These are phyloP conservation scores for Criorhina ranunculi DNA, from an alignment of 2,888 invertebrate species.

Conservation along the genomic window DNA sequence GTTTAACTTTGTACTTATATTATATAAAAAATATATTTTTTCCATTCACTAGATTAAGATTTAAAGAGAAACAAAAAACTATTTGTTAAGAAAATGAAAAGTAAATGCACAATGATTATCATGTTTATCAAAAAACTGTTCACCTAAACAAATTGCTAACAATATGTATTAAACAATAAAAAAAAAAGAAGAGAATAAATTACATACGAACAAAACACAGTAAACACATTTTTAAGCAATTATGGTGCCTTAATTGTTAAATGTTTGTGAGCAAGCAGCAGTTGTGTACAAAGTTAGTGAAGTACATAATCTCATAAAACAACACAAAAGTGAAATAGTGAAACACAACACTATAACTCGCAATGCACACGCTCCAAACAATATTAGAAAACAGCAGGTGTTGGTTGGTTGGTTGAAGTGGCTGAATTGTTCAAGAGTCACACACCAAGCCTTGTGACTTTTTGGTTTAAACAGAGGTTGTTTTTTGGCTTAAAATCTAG, in stretches of 20 bases:
- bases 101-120: slow-evolving; percentile 58
- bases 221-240: slow-evolving; percentile 39
- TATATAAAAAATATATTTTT: slow-evolving; percentile 36
- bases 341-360: too few species aligned
- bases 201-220: slow-evolving; percentile 1
- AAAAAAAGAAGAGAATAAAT: slow-evolving; percentile 13
- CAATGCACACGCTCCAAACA: too few species aligned
- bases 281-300: not conserved
- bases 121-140: slow-evolving; percentile 33
- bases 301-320: too few species aligned
- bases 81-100: slow-evolving; percentile 12
- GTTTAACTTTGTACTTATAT: slow-evolving; percentile 30
- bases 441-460: too few species aligned
- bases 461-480: too few species aligned
- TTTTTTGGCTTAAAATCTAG: too few species aligned
- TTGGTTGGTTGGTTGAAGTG: too few species aligned
- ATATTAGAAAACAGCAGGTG: too few species aligned
- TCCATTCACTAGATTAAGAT: slow-evolving; percentile 55
- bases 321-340: too few species aligned
- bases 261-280: slow-evolving; percentile 7
- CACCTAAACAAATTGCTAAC: slow-evolving; percentile 2
- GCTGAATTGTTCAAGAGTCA: too few species aligned
- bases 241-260: slow-evolving; percentile 55
- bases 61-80: slow-evolving; percentile 12
- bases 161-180: slow-evolving; percentile 16